Percentiles rank a stretch among this genome's conserved stretches.
Conservation (phyloP, 2,888 invertebrate species). For the Calameuta pallipes region DNA sequence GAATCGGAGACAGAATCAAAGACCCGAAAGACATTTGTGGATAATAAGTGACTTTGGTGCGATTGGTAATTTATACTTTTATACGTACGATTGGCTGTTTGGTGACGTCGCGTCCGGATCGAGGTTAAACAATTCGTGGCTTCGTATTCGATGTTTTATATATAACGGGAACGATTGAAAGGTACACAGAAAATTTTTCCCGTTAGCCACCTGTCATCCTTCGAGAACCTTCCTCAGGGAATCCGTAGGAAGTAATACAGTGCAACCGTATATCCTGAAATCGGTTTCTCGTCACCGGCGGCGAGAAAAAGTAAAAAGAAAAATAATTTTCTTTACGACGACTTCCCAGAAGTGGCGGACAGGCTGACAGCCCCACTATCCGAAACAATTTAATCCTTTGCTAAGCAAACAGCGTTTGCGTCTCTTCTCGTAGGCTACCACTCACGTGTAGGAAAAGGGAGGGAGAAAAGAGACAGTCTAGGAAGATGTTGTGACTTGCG, state of each 20-base stretch:
- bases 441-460: not conserved
- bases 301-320: conserved; percentile 3
- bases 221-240: not conserved
- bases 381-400: conserved; percentile 18
- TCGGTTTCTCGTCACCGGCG: not conserved
- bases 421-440: not conserved
- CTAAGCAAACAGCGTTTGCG: conserved; percentile 16
- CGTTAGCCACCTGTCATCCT: not conserved
- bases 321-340: not conserved
- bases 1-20: not conserved
- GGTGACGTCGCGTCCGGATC: not conserved
- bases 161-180: not conserved
- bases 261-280: not conserved
- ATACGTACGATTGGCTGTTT: not conserved
- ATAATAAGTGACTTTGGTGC: conserved; percentile 16
- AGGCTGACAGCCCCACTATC: not conserved
- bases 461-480: not conserved
- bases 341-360: not conserved
- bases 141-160: not conserved
- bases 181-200: not conserved
- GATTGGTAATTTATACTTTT: not conserved
- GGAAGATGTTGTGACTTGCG: conserved; percentile 2
- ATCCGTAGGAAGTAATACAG: not conserved
- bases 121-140: not conserved
- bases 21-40: conserved; percentile 17